phyloP scores from a whole-genome alignment of 2,888 invertebrate species.

The Drosophila greeni region DNA sequence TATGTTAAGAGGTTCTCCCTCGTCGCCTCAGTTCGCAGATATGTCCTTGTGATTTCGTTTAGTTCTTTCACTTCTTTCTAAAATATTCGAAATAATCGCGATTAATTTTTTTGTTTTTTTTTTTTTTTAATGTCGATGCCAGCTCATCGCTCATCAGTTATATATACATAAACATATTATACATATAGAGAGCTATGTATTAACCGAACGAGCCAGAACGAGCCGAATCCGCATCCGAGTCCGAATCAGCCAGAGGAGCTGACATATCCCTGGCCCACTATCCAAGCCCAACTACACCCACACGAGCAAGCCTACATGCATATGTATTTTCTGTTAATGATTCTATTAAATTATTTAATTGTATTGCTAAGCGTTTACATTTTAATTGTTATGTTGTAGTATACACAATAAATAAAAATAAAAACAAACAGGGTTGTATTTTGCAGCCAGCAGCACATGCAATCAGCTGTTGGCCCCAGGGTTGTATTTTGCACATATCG shows the following conservation, averaged over 20 bases:
- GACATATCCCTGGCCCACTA: constrained; percentile 24
- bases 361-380: constrained; percentile 71
- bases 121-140: constrained; percentile 13
- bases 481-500: too few relatives aligned
- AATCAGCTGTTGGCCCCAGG: too few relatives aligned
- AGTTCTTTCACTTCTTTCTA: constrained; percentile 6
- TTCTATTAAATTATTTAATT: constrained; percentile 72
- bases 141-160: constrained; percentile 7
- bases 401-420: constrained; percentile 67
- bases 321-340: constrained; percentile 71
- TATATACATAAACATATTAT: neutral
- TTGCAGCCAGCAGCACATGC: too few relatives aligned
- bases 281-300: constrained; percentile 21
- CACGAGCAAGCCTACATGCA: constrained; percentile 54
- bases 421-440: constrained; percentile 34
- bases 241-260: constrained; percentile 1
- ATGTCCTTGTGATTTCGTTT: constrained; percentile 31
- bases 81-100: constrained; percentile 4
- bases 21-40: neutral
- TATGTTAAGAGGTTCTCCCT: constrained; percentile 7
- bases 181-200: constrained; percentile 19
- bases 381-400: constrained; percentile 74
- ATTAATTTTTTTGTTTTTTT: constrained; percentile 1
- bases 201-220: constrained; percentile 21
- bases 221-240: constrained; percentile 19